Conservation (phyloP, 2,113 vertebrate genomes). For the Australoheros scitulus region DNA sequence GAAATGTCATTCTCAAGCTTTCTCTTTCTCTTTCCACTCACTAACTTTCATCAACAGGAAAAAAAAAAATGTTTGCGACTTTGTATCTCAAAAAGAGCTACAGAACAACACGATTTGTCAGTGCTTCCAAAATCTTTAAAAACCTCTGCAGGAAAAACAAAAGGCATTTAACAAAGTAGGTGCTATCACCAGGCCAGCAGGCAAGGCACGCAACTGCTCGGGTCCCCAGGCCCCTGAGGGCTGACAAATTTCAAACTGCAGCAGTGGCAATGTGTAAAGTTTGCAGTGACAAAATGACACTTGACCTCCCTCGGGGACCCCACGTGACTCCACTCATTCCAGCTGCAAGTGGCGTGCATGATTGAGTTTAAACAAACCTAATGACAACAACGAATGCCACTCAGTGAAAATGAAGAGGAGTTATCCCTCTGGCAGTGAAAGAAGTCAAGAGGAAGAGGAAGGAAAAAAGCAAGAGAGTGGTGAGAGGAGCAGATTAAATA, state of each 20-base stretch:
- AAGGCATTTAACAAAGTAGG: too few species aligned
- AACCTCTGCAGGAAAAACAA: background rate
- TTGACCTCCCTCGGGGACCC: background rate
- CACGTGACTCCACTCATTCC: background rate
- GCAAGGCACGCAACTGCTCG: background rate
- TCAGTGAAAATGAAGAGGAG: background rate
- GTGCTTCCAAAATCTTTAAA: background rate
- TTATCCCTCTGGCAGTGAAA: background rate
- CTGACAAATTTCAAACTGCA: background rate
- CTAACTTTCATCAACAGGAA: background rate
- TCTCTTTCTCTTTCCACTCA: background rate
- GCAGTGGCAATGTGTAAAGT: background rate
- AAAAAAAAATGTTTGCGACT: background rate
- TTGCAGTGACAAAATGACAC: background rate
- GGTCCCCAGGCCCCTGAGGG: background rate
- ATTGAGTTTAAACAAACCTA: background rate
- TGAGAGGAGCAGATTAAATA: accelerated
- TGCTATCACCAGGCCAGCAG: background rate
- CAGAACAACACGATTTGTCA: background rate
- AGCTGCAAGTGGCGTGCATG: background rate
- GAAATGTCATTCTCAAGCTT: background rate
- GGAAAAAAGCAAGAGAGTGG: background rate
- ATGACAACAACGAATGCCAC: background rate
- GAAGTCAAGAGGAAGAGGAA: background rate
- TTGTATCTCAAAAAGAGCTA: background rate